These are phyloP conservation scores for Eudyptes chrysolophus DNA, from an alignment of 2,113 vertebrate genomes.

Conservation along the genomic window DNA sequence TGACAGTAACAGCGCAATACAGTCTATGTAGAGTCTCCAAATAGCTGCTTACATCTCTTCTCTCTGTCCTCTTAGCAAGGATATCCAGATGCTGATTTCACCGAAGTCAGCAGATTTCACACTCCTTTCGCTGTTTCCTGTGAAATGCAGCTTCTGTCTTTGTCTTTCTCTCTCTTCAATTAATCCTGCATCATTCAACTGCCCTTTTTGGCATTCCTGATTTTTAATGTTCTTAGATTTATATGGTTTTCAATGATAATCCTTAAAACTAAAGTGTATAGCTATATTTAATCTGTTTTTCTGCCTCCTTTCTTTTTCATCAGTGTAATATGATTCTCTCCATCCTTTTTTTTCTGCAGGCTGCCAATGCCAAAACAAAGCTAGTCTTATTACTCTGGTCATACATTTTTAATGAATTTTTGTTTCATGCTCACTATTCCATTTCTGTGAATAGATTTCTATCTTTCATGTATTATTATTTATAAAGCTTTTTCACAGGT, in stretches of 20 bases:
- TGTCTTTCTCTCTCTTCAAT: not conserved
- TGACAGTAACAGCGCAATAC: not conserved
- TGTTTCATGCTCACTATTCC: not conserved
- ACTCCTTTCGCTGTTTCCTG: not conserved
- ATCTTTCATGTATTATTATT: conserved; percentile 25
- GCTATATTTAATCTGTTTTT: conserved; percentile 6
- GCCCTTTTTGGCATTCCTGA: not conserved
- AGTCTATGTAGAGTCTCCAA: not conserved
- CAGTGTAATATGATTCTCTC: not conserved
- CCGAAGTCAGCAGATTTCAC: not conserved
- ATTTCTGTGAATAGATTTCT: conserved; percentile 45
- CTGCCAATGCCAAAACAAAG: conserved; percentile 48
- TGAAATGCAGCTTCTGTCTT: not conserved
- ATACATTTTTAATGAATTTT: conserved; percentile 65
- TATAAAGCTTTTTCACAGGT: conserved; percentile 21
- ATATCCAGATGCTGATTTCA: conserved; percentile 6
- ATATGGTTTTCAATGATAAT: not conserved
- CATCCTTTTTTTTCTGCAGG: not conserved
- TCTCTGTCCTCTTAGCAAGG: not conserved
- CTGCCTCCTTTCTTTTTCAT: conserved; percentile 16
- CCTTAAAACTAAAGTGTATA: not conserved
- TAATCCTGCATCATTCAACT: not conserved
- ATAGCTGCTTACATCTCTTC: not conserved
- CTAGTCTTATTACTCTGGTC: conserved; percentile 16
- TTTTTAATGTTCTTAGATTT: not conserved